A percentile compares a stretch with the other conserved stretches of the same genome.
Evolutionary conservation across 2,888 invertebrate species (phyloP).

Genomic region (Drosophila lacicola): DNA sequence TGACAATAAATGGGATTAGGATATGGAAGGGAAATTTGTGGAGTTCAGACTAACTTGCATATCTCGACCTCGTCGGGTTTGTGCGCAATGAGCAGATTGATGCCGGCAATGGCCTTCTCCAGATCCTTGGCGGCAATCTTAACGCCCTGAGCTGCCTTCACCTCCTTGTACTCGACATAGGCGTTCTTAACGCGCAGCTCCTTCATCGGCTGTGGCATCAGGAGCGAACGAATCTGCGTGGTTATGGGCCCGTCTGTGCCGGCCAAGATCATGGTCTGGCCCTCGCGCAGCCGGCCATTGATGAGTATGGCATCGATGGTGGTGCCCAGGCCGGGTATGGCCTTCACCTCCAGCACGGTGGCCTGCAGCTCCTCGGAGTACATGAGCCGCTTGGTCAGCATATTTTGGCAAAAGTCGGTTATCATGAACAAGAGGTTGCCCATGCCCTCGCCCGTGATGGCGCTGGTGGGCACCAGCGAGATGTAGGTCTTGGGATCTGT

Average conservation of each 20-base stretch:
- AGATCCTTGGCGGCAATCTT: slow-evolving; percentile 99
- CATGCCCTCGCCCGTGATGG: slow-evolving; percentile 99
- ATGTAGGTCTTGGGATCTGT: slow-evolving; percentile 96
- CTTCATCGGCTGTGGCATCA: slow-evolving; percentile 99
- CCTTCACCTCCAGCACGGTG: slow-evolving; percentile 95
- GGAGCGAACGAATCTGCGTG: slow-evolving; percentile 97
- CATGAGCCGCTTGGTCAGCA: slow-evolving; percentile 94
- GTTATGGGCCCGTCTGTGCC: slow-evolving; percentile 99
- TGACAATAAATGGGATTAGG: neutral
- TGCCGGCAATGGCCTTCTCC: slow-evolving; percentile 98
- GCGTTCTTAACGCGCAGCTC: slow-evolving; percentile 98
- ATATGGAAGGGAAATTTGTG: no score
- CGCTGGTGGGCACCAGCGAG: slow-evolving; percentile 98
- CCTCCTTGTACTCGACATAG: slow-evolving; percentile 97
- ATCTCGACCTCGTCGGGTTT: slow-evolving; percentile 97
- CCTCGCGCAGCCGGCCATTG: slow-evolving; percentile 96
- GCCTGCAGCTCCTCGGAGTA: slow-evolving; percentile 97
- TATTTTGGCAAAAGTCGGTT: slow-evolving; percentile 95
- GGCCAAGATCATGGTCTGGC: slow-evolving; percentile 97
- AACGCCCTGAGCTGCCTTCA: slow-evolving; percentile 98
- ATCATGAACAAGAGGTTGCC: slow-evolving; percentile 98
- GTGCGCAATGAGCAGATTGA: slow-evolving; percentile 96
- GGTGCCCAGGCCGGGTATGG: slow-evolving; percentile 97
- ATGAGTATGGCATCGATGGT: slow-evolving; percentile 99
- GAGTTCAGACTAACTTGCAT: slow-evolving; percentile 86